Percentiles rank a stretch among this genome's conserved stretches.
These are phyloP conservation scores for Epinotia nisella DNA, from an alignment of 2,888 invertebrate genomes.

Conservation along the genomic window DNA sequence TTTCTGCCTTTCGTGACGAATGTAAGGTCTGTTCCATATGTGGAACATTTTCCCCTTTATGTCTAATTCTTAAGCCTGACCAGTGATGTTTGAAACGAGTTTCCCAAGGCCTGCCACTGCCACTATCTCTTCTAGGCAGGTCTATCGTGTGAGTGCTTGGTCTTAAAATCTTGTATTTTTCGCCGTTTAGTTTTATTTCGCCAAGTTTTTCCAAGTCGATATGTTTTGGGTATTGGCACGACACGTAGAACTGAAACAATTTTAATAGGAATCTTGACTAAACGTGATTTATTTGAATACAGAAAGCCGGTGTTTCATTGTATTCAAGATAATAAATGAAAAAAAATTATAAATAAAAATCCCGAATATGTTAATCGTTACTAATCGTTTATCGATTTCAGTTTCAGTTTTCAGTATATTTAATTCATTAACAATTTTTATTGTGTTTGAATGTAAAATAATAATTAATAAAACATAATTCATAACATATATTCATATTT, in stretches of 20 bases:
- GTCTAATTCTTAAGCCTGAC: slow-evolving; percentile 56
- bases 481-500: too few relatives aligned
- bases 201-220: slow-evolving; percentile 67
- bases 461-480: too few relatives aligned
- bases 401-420: too few relatives aligned
- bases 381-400: too few relatives aligned
- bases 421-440: too few relatives aligned
- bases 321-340: too few relatives aligned
- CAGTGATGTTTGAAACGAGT: slow-evolving; percentile 71
- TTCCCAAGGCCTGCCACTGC: slow-evolving; percentile 58
- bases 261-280: too few relatives aligned
- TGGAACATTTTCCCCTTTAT: slow-evolving; percentile 53
- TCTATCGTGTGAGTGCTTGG: slow-evolving; percentile 60
- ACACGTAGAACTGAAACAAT: slow-evolving; percentile 48
- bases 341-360: too few relatives aligned
- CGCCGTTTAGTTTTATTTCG: slow-evolving; percentile 58
- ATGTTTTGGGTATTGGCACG: slow-evolving; percentile 57
- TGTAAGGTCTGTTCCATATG: background rate
- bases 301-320: too few relatives aligned
- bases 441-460: too few relatives aligned
- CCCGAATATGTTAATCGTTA: too few relatives aligned
- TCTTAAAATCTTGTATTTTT: slow-evolving; percentile 66
- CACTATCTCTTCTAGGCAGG: slow-evolving; percentile 53
- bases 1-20: background rate
- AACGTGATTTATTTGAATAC: too few relatives aligned